Base-by-base conservation (phyloP, 2,888 invertebrate species). In the Abrostola triplasia region DNA sequence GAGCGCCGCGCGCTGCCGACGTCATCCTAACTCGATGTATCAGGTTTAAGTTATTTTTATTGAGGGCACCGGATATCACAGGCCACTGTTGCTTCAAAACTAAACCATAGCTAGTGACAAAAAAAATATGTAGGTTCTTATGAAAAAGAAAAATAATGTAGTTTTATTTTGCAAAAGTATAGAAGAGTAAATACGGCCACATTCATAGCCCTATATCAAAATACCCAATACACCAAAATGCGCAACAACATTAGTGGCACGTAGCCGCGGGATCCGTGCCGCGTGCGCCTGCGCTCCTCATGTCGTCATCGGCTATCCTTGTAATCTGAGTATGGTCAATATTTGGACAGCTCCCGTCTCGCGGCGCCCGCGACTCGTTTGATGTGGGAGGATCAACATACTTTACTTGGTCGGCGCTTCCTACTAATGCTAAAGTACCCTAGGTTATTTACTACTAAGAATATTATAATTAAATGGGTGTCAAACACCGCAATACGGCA, bases 261-360 rank as follows among this genome's bases (percentile, higher is more conserved):
- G 24, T 24, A 2, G 24, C 1, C 40, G 10, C 40, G 7, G 5
- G 10, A 5, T 10, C 40, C 7, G 40, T 40, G 9, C 35, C 48
- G 24, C 52, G 9, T 36, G 42, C 36, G 38, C 13, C 40, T 6
- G 36, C 6, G 11, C 35, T 42, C 11, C 6, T 4, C 9, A 37
- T 63, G 58, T 59, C 67, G 64, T 71, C 67, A 60, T 7, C 35
- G 5, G 24, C 36, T 48, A 56, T 36, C 61, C 47, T 59, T 12
- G 12, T 51, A 52, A 60, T 42, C 42, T 9, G 38, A 35, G 5
- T 38, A 52, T 38, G 38, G 11, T 48, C 60, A 73, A 67, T 70
- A 63, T 73, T 70, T 51, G 12, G 61, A 70, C 73, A 59, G 49
- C 54, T 59, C 48, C 50, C 60, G 51, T 24, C 68, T 12, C 38